Percentiles rank a stretch among this genome's conserved stretches.
These are phyloP conservation scores for Perdix hodgsoniae DNA, from an alignment of 2,797 vertebrate species.

Conservation along the genomic window DNA sequence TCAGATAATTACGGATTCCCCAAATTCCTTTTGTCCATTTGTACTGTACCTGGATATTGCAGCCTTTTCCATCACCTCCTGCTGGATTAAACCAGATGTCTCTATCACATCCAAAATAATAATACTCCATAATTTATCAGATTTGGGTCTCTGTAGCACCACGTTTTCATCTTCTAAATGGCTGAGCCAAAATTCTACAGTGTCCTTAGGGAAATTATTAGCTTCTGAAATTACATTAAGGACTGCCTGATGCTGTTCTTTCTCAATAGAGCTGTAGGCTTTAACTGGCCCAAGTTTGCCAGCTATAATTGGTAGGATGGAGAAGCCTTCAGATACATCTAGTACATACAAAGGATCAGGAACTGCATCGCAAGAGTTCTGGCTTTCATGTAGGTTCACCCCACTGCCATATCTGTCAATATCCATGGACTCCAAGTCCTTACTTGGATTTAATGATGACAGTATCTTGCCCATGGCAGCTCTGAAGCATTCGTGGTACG, in stretches of 20 bases:
- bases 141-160: slow-evolving; percentile 89
- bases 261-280: slow-evolving; percentile 95
- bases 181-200: slow-evolving; percentile 94
- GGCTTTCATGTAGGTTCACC: slow-evolving; percentile 25
- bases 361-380: not conserved
- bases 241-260: slow-evolving; percentile 90
- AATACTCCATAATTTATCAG: slow-evolving; percentile 94
- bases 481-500: slow-evolving; percentile 89
- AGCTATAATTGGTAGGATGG: slow-evolving; percentile 90
- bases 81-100: slow-evolving; percentile 93
- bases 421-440: slow-evolving; percentile 58
- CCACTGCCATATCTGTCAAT: slow-evolving; percentile 31
- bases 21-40: not conserved
- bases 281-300: slow-evolving; percentile 87
- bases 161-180: slow-evolving; percentile 89
- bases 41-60: slow-evolving; percentile 90
- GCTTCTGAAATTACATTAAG: slow-evolving; percentile 85
- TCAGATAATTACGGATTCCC: not conserved
- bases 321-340: slow-evolving; percentile 97
- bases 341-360: slow-evolving; percentile 87
- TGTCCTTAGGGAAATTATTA: slow-evolving; percentile 85
- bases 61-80: slow-evolving; percentile 97
- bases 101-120: slow-evolving; percentile 96
- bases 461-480: slow-evolving; percentile 87
- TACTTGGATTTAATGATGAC: slow-evolving; percentile 73